Evolutionary conservation across 2,888 invertebrate genomes (phyloP).

Genomic region (Andricus quercusramuli): DNA sequence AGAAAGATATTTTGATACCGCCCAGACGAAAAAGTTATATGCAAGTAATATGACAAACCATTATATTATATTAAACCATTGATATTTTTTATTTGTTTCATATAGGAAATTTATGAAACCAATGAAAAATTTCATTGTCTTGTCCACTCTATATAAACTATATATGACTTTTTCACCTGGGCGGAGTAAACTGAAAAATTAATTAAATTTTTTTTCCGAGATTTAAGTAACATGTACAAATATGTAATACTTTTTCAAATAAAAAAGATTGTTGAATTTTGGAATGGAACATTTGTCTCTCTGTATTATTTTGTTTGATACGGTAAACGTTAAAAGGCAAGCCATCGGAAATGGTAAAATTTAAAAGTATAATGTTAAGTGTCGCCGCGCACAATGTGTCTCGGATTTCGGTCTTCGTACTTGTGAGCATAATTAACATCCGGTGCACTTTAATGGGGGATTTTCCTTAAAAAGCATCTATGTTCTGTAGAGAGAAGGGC

Average conservation of each 20-base stretch:
- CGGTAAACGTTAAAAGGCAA: not conserved
- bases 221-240: not conserved
- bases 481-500: not conserved
- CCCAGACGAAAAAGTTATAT: too few species aligned
- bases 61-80: too few species aligned
- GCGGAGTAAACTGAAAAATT: not conserved
- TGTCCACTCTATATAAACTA: too few species aligned
- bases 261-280: not conserved
- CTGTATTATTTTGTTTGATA: not conserved
- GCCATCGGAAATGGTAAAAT: not conserved
- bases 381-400: not conserved
- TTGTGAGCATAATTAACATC: constrained; percentile 8
- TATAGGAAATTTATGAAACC: too few species aligned
- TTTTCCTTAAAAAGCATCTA: not conserved
- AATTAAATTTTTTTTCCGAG: not conserved
- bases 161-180: too few species aligned
- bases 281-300: not conserved
- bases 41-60: too few species aligned
- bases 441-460: not conserved
- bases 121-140: too few species aligned
- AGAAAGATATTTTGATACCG: too few species aligned
- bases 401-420: not conserved
- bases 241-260: not conserved
- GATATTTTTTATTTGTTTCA: too few species aligned
- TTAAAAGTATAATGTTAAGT: not conserved